These are phyloP conservation scores for Barnardius zonarius DNA, from an alignment of 2,113 vertebrate species.

Conservation along the genomic window DNA sequence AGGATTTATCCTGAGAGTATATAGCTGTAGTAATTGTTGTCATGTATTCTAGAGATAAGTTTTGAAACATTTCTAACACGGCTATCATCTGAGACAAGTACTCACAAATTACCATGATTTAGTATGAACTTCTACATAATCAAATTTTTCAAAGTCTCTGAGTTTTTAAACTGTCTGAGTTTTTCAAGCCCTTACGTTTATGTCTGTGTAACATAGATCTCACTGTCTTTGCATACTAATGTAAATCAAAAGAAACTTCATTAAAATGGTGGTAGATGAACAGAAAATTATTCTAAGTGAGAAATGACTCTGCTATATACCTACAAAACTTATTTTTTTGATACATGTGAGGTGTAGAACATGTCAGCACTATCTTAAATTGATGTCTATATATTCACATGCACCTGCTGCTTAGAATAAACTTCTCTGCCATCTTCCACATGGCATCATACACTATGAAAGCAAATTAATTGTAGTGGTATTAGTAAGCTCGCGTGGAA, in stretches of 20 bases:
- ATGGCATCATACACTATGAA: not conserved
- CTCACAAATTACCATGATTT: conserved; percentile 30
- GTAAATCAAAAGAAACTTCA: conserved; percentile 26
- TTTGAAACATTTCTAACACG: conserved; percentile 8
- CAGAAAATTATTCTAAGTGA: not conserved
- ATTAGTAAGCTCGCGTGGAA: not conserved
- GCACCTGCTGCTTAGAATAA: not conserved
- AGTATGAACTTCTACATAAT: not conserved
- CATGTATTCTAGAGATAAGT: conserved; percentile 17
- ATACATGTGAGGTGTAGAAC: not conserved
- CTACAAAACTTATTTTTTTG: not conserved
- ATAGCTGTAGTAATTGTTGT: conserved; percentile 19
- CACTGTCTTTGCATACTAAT: not conserved
- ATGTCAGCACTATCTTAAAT: not conserved
- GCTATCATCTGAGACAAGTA: conserved; percentile 5
- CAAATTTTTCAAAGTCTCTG: conserved; percentile 6
- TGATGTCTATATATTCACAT: not conserved
- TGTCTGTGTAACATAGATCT: not conserved
- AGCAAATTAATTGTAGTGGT: not conserved
- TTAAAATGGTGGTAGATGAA: not conserved
- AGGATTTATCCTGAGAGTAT: not conserved
- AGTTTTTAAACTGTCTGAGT: conserved; percentile 7
- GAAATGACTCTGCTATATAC: not conserved
- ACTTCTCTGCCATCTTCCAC: not conserved
- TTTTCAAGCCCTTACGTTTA: not conserved